Evolutionary conservation across 2,888 invertebrate species (phyloP), one percentile per base, ranked within the genome.

Genomic region (Baronia brevicornis): DNA sequence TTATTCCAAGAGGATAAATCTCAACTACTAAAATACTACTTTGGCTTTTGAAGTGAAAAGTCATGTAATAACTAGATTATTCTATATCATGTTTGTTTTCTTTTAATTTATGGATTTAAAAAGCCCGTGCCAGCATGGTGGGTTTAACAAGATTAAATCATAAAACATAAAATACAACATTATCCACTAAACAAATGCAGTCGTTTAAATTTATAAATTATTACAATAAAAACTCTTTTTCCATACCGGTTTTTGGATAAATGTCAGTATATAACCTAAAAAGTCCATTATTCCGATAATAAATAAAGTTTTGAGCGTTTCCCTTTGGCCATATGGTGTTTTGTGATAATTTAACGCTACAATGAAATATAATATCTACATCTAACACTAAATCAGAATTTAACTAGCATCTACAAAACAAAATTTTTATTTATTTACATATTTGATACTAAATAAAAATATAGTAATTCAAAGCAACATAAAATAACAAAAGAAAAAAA

Each of bases 301-400:
- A 63, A 63, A 63, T 63, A 50, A 48, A 28, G 44, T 46, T 51
- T 61, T 61, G 62, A 63, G 62, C 62, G 48, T 27, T 14, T 12
- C 30, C 26, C 25, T 14, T 23, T 27, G 28, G 31, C 29, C 36
- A 27, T 26, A 28, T 28, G 19, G 35, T 27, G 9, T 19, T 19
- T 19, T 7, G 7, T 7, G 7, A 19, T 7, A n/a, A 8, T 20
- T 5, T 24, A 5, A n/a, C n/a, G n/a, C n/a, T 24, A 5, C 2
- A 1, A 9, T 23, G 11, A 6, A 6, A 7, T 13, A 14, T n/a
- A 14, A 25, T n/a, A 13, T 5, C 5, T 13, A 24, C n/a, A n/a
- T n/a, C n/a, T n/a, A 13, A 13, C 14, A 7, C 2, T 5, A 24
- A 13, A 24, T 11, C 9, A 22, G 2, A 22, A 8, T 6, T 6